phyloP scores from a whole-genome alignment of 2,113 vertebrate species.

The Myiopsitta monachus region DNA sequence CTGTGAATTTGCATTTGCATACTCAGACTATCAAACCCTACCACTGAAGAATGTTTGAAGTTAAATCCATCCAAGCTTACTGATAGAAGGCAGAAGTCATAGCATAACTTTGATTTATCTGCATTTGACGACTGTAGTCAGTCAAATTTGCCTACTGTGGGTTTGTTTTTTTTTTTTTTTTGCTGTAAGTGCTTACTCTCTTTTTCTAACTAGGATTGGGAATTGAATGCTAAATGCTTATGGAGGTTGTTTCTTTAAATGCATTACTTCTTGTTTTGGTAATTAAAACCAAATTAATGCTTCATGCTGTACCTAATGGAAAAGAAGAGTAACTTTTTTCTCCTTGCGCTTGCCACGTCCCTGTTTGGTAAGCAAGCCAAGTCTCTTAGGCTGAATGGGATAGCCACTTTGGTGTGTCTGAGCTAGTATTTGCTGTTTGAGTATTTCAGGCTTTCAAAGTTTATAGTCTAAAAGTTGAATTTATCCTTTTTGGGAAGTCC shows the following conservation, averaged over 20 bases:
- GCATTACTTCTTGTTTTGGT: background rate
- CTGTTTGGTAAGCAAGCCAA: background rate
- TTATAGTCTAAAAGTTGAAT: background rate
- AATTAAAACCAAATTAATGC: background rate
- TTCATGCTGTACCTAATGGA: background rate
- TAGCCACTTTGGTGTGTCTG: background rate
- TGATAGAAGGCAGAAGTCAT: background rate
- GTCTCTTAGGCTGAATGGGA: background rate
- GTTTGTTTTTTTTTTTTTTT: too few relatives aligned
- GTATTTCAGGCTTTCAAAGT: background rate
- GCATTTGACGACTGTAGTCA: background rate
- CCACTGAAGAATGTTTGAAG: background rate
- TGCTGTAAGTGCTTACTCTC: background rate
- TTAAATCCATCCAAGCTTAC: background rate
- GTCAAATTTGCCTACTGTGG: background rate
- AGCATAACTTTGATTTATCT: background rate
- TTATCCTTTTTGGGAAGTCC: background rate
- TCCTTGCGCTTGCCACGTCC: background rate
- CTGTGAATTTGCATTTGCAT: background rate
- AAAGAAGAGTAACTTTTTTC: background rate
- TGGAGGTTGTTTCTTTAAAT: background rate
- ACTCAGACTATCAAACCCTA: background rate
- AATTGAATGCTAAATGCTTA: background rate
- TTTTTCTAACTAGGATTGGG: background rate
- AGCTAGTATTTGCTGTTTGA: background rate